Conservation (phyloP, 2,888 invertebrate species). For the Rhodophaea formosa region DNA sequence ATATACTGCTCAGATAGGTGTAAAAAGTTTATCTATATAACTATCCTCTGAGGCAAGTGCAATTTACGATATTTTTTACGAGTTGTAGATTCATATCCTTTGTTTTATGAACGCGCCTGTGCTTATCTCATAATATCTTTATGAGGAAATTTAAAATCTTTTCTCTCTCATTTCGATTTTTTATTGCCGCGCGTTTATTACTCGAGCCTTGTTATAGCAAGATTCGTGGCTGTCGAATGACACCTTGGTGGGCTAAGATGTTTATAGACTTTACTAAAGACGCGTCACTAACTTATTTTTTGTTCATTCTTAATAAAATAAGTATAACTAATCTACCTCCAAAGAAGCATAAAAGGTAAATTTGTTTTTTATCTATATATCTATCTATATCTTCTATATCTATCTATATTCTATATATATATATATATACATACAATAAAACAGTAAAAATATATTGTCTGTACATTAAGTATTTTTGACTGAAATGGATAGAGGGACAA, state of each 20-base stretch:
- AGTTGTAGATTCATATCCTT: constrained; percentile 49
- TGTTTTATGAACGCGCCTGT: constrained; percentile 49
- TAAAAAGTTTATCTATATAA: constrained; percentile 26
- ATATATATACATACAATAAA: too few relatives aligned
- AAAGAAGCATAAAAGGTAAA: too few relatives aligned
- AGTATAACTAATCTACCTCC: too few relatives aligned
- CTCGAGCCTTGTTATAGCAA: constrained; percentile 38
- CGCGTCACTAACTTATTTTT: not conserved
- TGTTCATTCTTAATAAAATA: not conserved
- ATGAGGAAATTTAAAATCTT: constrained; percentile 52
- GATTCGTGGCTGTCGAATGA: constrained; percentile 34
- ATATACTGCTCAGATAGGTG: constrained; percentile 13
- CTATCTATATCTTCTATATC: too few relatives aligned
- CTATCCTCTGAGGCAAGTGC: constrained; percentile 33
- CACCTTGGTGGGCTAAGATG: constrained; percentile 25
- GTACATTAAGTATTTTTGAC: too few relatives aligned
- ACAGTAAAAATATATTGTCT: too few relatives aligned
- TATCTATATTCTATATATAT: too few relatives aligned
- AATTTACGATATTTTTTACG: constrained; percentile 53
- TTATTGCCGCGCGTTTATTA: constrained; percentile 49
- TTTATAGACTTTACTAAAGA: not conserved
- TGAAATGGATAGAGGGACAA: too few relatives aligned
- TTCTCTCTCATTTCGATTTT: constrained; percentile 49
- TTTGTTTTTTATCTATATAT: too few relatives aligned
- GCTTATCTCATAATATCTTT: constrained; percentile 54